Percentiles rank a stretch among this genome's conserved stretches.
phyloP scores from a whole-genome alignment of 2,888 invertebrate species.

The Pteria penguin region DNA sequence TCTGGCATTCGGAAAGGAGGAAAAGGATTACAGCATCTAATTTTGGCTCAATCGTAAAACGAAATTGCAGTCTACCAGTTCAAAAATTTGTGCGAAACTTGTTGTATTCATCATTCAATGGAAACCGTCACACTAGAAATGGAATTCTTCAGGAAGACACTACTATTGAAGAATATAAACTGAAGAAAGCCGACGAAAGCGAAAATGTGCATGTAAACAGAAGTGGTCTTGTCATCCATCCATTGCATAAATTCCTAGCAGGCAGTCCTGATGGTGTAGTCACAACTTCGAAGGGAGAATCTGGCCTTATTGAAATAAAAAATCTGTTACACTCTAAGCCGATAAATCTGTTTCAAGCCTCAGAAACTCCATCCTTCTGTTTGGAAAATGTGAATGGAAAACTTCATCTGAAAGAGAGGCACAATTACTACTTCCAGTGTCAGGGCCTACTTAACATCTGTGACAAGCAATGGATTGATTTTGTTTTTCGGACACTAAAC shows the following conservation, averaged over 20 bases:
- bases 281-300: not conserved
- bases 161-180: conserved; percentile 4
- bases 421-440: conserved; percentile 23
- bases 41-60: conserved; percentile 35
- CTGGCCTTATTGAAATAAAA: conserved; percentile 25
- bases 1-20: conserved; percentile 26
- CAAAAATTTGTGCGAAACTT: not conserved
- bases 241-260: not conserved
- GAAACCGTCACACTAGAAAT: conserved; percentile 3
- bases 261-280: conserved; percentile 16
- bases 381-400: not conserved
- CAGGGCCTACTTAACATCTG: conserved; percentile 11
- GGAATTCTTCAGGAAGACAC: conserved; percentile 11
- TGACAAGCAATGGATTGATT: not conserved
- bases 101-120: not conserved
- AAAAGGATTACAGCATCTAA: conserved; percentile 40
- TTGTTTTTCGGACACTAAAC: conserved; percentile 12
- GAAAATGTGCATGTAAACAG: not conserved
- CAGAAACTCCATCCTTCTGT: conserved; percentile 13
- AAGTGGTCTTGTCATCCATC: not conserved
- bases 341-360: not conserved
- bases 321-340: not conserved
- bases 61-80: conserved; percentile 6
- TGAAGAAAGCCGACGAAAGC: not conserved
- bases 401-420: conserved; percentile 25